Evolutionary conservation across 2,888 invertebrate species (phyloP), one percentile per base, ranked within the genome.

Genomic region (Resseliella maxima): DNA sequence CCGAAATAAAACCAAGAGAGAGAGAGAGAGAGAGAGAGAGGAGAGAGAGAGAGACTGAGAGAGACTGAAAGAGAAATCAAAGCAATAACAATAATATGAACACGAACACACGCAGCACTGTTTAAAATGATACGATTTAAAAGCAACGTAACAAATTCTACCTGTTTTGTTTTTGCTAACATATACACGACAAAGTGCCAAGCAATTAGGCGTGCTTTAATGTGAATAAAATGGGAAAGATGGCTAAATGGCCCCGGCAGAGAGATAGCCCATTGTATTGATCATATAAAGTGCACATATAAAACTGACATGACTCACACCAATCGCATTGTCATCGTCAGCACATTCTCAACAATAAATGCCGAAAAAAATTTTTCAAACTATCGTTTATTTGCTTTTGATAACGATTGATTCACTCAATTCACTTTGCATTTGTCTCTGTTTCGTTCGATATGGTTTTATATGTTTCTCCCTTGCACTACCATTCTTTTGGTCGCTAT

Each of bases 111-210:
- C 38, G n/a, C n/a, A n/a, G n/a, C n/a, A n/a, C n/a, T n/a, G n/a
- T n/a, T n/a, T n/a, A n/a, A n/a, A n/a, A n/a, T n/a, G n/a, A 83
- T 10, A 6, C 83, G 38, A 83, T 38, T 38, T 24, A 24, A 81
- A 81, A 31, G 15, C 35, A 2, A 36, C 35, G 18, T 24, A 21
- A 36, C 59, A 38, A 83, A 83, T 8, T 38, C 38, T 83, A 83
- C 83, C 83, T 83, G 83, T 83, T 59, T 83, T 83, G 83, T 83
- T 83, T 83, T 83, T 38, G 83, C 83, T 83, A 83, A 83, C n/a
- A n/a, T n/a, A 38, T 38, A 83, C 36, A n/a, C 8, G 46, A 38
- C 38, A 36, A 83, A 83, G 72, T 72, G 72, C 31, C 21, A 36
- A 72, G 72, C 83, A 83, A 38, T 83, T 83, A 38, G 38, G 83